Conservation (phyloP, 2,797 vertebrate genomes). For the Schizopygopsis malacanthus region DNA sequence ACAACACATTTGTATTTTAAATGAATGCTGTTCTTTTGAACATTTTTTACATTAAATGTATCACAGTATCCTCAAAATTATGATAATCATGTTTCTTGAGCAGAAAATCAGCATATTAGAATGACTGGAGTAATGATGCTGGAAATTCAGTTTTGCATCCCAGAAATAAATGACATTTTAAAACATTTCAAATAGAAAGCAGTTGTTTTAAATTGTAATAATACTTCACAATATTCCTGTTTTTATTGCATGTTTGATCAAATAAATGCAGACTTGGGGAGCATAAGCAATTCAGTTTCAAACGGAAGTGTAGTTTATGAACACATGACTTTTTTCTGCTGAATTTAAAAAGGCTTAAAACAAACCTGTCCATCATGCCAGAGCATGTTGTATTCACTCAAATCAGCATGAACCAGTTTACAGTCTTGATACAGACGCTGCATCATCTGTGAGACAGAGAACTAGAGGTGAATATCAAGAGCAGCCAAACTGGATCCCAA, state of each 20-base stretch:
- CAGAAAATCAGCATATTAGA: not conserved
- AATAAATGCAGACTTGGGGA: not conserved
- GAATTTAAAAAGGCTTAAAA: not conserved
- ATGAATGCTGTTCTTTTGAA: not conserved
- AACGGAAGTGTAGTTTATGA: not conserved
- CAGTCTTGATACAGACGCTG: slow-evolving; percentile 88
- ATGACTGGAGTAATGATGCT: not conserved
- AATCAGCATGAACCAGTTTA: slow-evolving; percentile 91
- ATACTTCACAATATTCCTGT: not conserved
- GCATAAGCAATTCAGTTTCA: not conserved
- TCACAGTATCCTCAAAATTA: not conserved
- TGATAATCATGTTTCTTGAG: not conserved
- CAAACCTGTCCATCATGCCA: slow-evolving; percentile 92
- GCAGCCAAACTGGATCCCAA: not conserved
- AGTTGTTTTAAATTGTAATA: not conserved
- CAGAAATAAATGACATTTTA: not conserved
- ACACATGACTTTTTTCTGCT: not conserved
- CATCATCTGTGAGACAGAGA: slow-evolving; percentile 84
- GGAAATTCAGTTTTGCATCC: not conserved
- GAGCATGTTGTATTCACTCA: slow-evolving; percentile 98
- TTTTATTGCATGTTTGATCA: not conserved
- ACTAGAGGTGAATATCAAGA: slow-evolving; percentile 21
- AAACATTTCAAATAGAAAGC: not conserved
- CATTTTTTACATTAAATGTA: not conserved
- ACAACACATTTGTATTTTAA: not conserved